Base-by-base conservation (phyloP, 2,113 vertebrate species). In the Indri indri region DNA sequence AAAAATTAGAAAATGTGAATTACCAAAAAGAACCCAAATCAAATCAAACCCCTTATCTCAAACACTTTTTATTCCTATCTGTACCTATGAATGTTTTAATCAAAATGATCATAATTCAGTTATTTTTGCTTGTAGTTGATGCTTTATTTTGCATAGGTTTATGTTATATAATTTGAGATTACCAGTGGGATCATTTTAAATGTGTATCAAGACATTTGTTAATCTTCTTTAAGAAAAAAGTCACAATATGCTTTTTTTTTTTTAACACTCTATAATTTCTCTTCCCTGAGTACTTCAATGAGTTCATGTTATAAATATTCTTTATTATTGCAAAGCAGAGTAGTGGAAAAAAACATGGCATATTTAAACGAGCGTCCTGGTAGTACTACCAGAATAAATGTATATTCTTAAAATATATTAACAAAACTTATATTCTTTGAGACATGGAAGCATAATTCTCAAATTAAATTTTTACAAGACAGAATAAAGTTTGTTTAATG, bases 401-500 rank as follows among this genome's bases (percentile, higher is more conserved):
- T 74, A 23, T 77, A 52, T 82, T 97, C 42, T 93, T 96, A 63
- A 76, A 96, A 88, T 70, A 94, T 3, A 52, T 88, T 42, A 92
- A 54, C 22, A 82, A 83, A 96, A 61, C 80, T 94, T 76, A 90
- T 0, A 74, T 90, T 97, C 87, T 73, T 81, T 95, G 52, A 65
- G 68, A 92, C 2, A 0, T 82, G 18, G 80, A 82, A 47, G 37
- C 59, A 63, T 80, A 86, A 90, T 91, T 88, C 18, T 92, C 52
- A 96, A 93, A 88, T 97, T 93, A 97, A 97, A 95, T 79, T 95
- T 95, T 98, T 97, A 97, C 37, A 97, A 95, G 91, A 91, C 91
- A 96, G 92, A 97, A 97, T 97, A 98, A 98, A 97, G 74, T 16
- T 97, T 81, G 91, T 98, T 98, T 94, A 90, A 76, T 98, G 95